Percentiles rank a stretch among this genome's conserved stretches.
Conservation (phyloP, 2,113 vertebrate species). For the Pimephales promelas region DNA sequence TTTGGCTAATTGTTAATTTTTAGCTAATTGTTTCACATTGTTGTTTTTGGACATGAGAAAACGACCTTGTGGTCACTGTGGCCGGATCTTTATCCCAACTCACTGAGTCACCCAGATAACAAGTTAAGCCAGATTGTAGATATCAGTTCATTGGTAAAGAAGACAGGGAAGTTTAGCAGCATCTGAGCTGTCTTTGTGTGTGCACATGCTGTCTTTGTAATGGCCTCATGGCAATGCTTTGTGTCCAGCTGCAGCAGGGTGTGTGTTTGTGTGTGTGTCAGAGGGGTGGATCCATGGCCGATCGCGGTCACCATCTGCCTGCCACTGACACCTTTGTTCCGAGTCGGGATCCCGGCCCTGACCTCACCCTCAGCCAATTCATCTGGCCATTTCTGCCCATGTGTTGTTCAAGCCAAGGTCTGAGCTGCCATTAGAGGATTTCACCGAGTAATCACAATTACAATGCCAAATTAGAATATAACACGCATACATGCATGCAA, state of each 20-base stretch:
- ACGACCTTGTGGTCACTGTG: neutral
- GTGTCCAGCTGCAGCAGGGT: constrained; percentile 36
- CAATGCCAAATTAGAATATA: neutral
- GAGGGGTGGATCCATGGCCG: constrained; percentile 10
- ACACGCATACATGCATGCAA: neutral
- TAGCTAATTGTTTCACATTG: too few species aligned
- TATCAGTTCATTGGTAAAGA: neutral
- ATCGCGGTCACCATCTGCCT: constrained; percentile 50
- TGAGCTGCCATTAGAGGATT: constrained; percentile 23
- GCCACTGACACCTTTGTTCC: constrained; percentile 34
- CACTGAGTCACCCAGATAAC: neutral
- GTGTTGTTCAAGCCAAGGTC: neutral
- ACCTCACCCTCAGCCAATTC: constrained; percentile 42
- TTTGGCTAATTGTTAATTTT: neutral
- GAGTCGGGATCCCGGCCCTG: neutral
- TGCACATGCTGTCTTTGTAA: constrained; percentile 11
- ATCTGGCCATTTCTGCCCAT: constrained; percentile 26
- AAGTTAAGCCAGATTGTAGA: neutral
- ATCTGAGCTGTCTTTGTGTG: neutral
- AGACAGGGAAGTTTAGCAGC: neutral
- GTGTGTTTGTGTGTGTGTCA: constrained; percentile 21
- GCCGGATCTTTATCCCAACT: neutral
- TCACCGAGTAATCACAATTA: constrained; percentile 8
- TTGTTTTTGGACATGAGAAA: neutral
- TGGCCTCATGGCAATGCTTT: constrained; percentile 44